Evolutionary conservation across 37 sponge, comb jelly and placozoan species (phyloP).

Genomic region (Amphimedon queenslandica): DNA sequence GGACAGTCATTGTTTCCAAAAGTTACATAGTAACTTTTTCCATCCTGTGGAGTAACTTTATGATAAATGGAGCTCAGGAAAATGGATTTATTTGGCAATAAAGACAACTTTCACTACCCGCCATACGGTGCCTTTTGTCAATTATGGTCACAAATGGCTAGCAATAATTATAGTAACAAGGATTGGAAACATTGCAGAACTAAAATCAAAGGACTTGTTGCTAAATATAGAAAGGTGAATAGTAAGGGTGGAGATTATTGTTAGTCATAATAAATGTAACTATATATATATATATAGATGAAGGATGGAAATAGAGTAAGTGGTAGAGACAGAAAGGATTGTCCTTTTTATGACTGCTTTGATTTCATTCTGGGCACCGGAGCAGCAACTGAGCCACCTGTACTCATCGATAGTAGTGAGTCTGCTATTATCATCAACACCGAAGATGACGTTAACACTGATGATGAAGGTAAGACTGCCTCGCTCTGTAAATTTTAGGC

Average conservation of each 20-base stretch:
- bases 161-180: not conserved
- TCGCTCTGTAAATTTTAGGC: too few relatives aligned
- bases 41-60: too few relatives aligned
- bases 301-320: not conserved
- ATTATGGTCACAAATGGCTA: too few relatives aligned
- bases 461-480: too few relatives aligned
- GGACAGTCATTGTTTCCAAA: too few relatives aligned
- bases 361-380: constrained; percentile 7
- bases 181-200: constrained; percentile 12
- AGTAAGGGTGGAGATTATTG: not conserved
- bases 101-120: too few relatives aligned
- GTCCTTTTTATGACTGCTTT: constrained; percentile 1
- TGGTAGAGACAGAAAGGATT: not conserved
- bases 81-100: too few relatives aligned
- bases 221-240: not conserved
- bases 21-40: too few relatives aligned
- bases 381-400: not conserved
- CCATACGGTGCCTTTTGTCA: too few relatives aligned
- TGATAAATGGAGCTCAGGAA: too few relatives aligned
- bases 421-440: not conserved
- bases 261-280: not conserved
- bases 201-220: not conserved
- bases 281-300: not conserved
- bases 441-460: not conserved
- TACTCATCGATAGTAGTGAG: not conserved